Conservation (phyloP, 64 coral and sea anemone genomes). For the Trachythela sp. region DNA sequence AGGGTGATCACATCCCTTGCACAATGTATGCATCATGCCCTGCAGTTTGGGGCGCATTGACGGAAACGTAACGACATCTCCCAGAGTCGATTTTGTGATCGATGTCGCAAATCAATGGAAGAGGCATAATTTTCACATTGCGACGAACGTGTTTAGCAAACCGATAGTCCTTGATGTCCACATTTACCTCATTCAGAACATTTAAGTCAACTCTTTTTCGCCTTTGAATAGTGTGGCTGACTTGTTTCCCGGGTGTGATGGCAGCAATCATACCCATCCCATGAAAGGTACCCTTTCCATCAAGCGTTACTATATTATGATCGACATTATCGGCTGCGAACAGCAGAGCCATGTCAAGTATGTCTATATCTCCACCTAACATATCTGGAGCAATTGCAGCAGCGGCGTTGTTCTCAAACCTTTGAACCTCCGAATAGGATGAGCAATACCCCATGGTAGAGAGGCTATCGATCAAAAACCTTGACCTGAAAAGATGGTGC, state of each 20-base stretch:
- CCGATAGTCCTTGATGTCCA: background rate
- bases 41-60: background rate
- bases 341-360: no score
- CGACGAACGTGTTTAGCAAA: no score
- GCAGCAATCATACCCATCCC: no score
- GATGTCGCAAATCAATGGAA: background rate
- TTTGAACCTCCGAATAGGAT: background rate
- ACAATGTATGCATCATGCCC: constrained; percentile 24
- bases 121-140: no score
- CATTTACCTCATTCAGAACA: background rate
- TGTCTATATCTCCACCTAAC: no score
- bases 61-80: background rate
- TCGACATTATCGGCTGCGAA: constrained; percentile 34
- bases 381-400: no score
- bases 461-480: no score
- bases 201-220: background rate
- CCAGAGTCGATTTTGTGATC: background rate
- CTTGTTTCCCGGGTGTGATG: no score
- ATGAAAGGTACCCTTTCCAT: constrained; percentile 28
- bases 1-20: background rate
- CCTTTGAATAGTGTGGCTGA: background rate
- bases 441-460: no score
- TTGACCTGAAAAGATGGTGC: no score
- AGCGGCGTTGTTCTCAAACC: constrained; percentile 2
- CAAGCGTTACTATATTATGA: constrained; percentile 29